Evolutionary conservation across 2,797 vertebrate genomes (phyloP).

Genomic region (Pseudomugil gertrudae): DNA sequence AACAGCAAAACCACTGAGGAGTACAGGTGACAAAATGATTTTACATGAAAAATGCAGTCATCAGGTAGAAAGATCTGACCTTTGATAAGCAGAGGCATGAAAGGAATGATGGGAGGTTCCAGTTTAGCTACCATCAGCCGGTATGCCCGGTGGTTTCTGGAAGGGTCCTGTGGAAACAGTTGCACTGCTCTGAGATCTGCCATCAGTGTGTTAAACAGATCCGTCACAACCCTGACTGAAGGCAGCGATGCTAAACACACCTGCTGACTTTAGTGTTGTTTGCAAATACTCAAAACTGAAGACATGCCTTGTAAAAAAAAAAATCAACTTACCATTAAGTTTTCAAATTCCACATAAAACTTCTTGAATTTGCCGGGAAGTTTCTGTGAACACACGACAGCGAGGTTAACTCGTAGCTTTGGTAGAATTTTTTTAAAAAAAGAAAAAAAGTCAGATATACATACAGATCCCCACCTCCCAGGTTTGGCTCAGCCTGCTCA

Average conservation of each 20-base stretch:
- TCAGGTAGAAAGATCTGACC: conserved; percentile 80
- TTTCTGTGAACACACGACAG: conserved; percentile 84
- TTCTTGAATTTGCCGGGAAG: conserved; percentile 99
- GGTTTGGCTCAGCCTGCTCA: conserved; percentile 92
- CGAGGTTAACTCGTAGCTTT: neutral
- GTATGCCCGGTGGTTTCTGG: conserved; percentile 96
- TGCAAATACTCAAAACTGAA: neutral
- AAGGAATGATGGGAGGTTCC: conserved; percentile 96
- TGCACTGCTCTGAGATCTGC: conserved; percentile 56
- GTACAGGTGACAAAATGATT: neutral
- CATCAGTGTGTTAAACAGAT: conserved; percentile 37
- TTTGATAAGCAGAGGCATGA: conserved; percentile 99
- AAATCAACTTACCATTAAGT: conserved; percentile 87
- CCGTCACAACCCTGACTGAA: conserved; percentile 28
- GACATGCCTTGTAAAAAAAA: neutral
- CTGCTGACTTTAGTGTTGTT: conserved; percentile 26
- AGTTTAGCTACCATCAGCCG: conserved; percentile 93
- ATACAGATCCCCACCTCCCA: conserved; percentile 92
- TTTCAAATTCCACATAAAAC: conserved; percentile 97
- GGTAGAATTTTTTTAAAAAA: neutral
- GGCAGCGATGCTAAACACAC: conserved; percentile 1
- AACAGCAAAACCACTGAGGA: neutral
- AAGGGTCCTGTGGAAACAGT: conserved; percentile 90
- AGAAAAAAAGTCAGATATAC: neutral
- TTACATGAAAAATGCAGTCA: conserved; percentile 4